Percentiles rank a stretch among this genome's conserved stretches.
Conservation (phyloP, 2,797 vertebrate species). For the Phrynocephalus forsythii region DNA sequence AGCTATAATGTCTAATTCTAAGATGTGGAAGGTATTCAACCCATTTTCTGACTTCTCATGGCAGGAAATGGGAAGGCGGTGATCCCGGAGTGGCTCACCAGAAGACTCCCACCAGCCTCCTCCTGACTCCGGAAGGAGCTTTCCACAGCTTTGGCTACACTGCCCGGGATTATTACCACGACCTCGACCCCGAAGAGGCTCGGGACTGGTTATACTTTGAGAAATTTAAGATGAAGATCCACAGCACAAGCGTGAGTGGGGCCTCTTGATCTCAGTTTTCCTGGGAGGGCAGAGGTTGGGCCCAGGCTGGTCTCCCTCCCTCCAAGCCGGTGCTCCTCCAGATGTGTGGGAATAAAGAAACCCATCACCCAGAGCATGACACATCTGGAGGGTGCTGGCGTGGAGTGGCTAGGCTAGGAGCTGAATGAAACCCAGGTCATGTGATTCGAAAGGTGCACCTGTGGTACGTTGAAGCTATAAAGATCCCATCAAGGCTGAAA, state of each 20-base stretch:
- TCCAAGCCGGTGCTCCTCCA: background rate
- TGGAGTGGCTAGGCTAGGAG: background rate
- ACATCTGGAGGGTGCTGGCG: background rate
- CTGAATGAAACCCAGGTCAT: background rate
- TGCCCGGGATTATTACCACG: slow-evolving; percentile 92
- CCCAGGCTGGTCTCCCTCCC: no score
- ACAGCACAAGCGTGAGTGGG: slow-evolving; percentile 88
- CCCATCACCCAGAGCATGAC: background rate
- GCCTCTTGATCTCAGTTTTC: background rate
- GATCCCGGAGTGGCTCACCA: slow-evolving; percentile 96
- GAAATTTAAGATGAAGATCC: slow-evolving; percentile 99
- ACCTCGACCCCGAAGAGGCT: slow-evolving; percentile 93
- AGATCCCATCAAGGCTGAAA: no score
- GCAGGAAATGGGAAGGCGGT: slow-evolving; percentile 95
- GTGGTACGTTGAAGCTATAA: no score
- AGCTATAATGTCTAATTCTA: no score
- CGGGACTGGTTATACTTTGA: slow-evolving; percentile 96
- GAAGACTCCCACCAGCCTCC: slow-evolving; percentile 94
- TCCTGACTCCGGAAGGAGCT: slow-evolving; percentile 89
- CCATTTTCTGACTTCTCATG: background rate
- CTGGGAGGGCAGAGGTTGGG: background rate
- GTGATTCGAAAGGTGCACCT: background rate
- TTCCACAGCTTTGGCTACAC: slow-evolving; percentile 98
- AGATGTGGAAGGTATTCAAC: no score
- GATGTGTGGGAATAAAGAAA: background rate